Evolutionary conservation across 2,113 vertebrate species (phyloP), one percentile per base, ranked within the genome.

Genomic region (Pagrus major): DNA sequence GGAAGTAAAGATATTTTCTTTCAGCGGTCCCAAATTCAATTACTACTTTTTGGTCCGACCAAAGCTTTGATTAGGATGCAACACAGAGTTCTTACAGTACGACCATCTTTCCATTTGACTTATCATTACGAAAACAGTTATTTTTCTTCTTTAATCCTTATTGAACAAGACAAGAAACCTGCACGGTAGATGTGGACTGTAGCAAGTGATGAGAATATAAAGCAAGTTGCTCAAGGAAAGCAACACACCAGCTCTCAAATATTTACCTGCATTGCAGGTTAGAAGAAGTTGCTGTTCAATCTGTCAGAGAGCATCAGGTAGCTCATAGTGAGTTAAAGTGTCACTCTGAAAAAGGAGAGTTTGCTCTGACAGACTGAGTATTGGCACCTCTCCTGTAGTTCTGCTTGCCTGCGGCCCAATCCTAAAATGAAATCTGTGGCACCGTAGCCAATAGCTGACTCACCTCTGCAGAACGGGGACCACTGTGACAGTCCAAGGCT

Each of bases 401-500:
- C n/a, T 55, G 46, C 73, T 49, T 44, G 25, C 39, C 65, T 56
- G 55, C 6, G 2, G 47, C 52, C 20, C 56, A 55, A 46, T 51
- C 31, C 16, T 23, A 37, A 23, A 47, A 64, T 33, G 47, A 49
- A 71, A 42, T 71, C 35, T 69, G 67, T 47, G 58, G 58, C 65
- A 33, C 42, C 6, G 37, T 20, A 73, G 85, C 78, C 83, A 71
- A 81, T 7, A 73, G 76, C 89, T 88, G 78, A 91, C 86, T 89
- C 89, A 90, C 77, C 66, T 76, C 84, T 85, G 81, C 65, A 78
- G 80, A 73, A 56, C 47, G 3, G 20, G 58, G 73, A 85, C 52
- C 58, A 37, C 47, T 70, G 63, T 78, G 64, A 87, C 44, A 59
- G 71, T 76, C 63, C 51, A 73, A 71, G 66, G 61, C 77, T 59